These are phyloP conservation scores for Troglohyphantes excavatus DNA, from an alignment of 2,888 invertebrate genomes.

Conservation along the genomic window DNA sequence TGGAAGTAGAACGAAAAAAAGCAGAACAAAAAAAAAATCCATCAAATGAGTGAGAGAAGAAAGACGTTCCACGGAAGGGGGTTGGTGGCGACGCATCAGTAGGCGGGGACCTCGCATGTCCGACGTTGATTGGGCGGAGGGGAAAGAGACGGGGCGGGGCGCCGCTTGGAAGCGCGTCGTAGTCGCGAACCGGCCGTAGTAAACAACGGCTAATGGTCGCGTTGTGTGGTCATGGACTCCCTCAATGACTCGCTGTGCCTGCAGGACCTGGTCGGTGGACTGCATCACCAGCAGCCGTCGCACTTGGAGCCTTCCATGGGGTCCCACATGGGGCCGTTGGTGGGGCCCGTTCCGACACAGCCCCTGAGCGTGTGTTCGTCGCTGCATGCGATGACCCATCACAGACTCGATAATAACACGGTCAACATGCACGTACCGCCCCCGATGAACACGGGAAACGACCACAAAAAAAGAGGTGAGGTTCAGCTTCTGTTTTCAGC, in stretches of 20 bases:
- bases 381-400: constrained; percentile 73
- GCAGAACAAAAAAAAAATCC: constrained; percentile 9
- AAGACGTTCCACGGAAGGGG: constrained; percentile 26
- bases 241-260: constrained; percentile 82
- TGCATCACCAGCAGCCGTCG: constrained; percentile 77
- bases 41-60: constrained; percentile 1
- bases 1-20: too few relatives aligned
- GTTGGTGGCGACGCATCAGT: constrained; percentile 59
- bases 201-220: constrained; percentile 75
- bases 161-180: constrained; percentile 24
- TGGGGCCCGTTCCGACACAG: constrained; percentile 57
- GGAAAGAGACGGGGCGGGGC: constrained; percentile 49
- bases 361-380: constrained; percentile 64
- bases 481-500: too few relatives aligned
- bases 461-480: constrained; percentile 75
- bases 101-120: constrained; percentile 60
- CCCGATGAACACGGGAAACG: constrained; percentile 21
- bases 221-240: constrained; percentile 73
- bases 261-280: constrained; percentile 81
- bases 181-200: constrained; percentile 27
- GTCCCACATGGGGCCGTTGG: constrained; percentile 67
- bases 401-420: constrained; percentile 55
- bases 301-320: constrained; percentile 50
- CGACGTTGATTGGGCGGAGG: constrained; percentile 52
- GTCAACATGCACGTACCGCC: constrained; percentile 42